A percentile compares a stretch with the other conserved stretches of the same genome.
Conservation (phyloP, 1,140 invertebrate species). For the Drosophila serrata region DNA sequence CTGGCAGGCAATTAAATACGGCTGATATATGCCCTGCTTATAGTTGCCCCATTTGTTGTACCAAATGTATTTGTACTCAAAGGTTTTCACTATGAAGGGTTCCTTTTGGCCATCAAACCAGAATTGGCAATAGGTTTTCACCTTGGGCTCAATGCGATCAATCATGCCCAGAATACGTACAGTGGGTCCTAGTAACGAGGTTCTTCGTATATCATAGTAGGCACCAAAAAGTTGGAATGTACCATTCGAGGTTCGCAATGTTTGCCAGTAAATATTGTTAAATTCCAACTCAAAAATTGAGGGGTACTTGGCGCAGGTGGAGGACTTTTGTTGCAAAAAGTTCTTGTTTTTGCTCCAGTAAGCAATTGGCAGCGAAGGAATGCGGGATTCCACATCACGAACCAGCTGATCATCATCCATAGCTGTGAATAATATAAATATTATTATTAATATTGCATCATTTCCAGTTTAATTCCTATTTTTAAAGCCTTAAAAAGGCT, state of each 20-base stretch:
- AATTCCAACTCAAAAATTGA: constrained; percentile 95
- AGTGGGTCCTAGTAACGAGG: constrained; percentile 91
- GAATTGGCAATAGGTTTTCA: constrained; percentile 94
- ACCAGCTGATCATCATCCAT: constrained; percentile 91
- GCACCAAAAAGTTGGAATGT: constrained; percentile 96
- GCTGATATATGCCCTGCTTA: constrained; percentile 95
- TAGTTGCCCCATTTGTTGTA: constrained; percentile 98
- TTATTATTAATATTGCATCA: background rate
- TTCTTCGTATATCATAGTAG: constrained; percentile 93
- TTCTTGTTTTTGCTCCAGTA: constrained; percentile 94
- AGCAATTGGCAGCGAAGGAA: constrained; percentile 93
- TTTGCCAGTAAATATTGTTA: constrained; percentile 97
- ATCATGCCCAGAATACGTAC: constrained; percentile 96
- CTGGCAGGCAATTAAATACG: constrained; percentile 95
- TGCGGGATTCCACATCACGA: constrained; percentile 90
- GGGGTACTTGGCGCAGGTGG: constrained; percentile 92
- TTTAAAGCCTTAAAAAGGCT: background rate
- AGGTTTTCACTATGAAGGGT: constrained; percentile 91
- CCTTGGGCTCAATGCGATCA: constrained; percentile 93
- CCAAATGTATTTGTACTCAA: constrained; percentile 98
- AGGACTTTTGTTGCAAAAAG: constrained; percentile 88
- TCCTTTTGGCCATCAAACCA: constrained; percentile 95
- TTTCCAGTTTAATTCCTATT: background rate
- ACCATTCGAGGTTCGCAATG: constrained; percentile 91
- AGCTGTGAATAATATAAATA: constrained; percentile 33